Conservation (phyloP, 2,888 invertebrate species). For the Luperina nickerlii region DNA sequence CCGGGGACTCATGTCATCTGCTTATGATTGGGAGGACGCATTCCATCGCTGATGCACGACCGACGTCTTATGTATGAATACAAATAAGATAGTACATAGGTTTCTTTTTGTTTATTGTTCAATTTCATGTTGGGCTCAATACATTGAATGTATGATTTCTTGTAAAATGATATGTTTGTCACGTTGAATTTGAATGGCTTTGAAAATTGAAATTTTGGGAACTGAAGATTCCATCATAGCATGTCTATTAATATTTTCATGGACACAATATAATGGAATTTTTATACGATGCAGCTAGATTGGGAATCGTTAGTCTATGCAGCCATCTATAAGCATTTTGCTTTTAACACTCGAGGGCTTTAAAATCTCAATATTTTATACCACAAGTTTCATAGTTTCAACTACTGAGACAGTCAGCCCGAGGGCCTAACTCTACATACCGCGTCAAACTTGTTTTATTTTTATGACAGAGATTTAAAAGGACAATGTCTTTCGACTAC, state of each 20-base stretch:
- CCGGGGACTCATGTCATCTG: slow-evolving; percentile 77
- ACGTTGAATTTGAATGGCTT: not conserved
- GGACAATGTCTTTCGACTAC: slow-evolving; percentile 79
- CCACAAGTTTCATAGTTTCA: slow-evolving; percentile 6
- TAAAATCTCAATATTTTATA: slow-evolving; percentile 20
- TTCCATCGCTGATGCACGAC: slow-evolving; percentile 78
- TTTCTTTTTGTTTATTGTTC: slow-evolving; percentile 26
- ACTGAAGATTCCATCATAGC: not conserved
- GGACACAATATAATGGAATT: not conserved
- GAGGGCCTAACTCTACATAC: slow-evolving; percentile 36
- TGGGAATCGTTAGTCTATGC: not conserved
- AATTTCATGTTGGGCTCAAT: slow-evolving; percentile 25
- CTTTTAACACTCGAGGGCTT: not conserved
- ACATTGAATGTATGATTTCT: slow-evolving; percentile 23
- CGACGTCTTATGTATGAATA: slow-evolving; percentile 66
- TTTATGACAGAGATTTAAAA: slow-evolving; percentile 79
- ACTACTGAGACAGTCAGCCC: slow-evolving; percentile 1
- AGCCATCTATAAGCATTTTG: not conserved
- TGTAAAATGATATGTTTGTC: slow-evolving; percentile 14
- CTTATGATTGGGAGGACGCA: slow-evolving; percentile 82
- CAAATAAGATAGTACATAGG: slow-evolving; percentile 65
- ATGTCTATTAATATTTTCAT: not conserved
- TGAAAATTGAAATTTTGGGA: not conserved
- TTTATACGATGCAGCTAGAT: not conserved
- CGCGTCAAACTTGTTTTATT: slow-evolving; percentile 75